These are phyloP conservation scores for Apocrypta bakeri DNA, from an alignment of 1,140 invertebrate genomes.

Conservation along the genomic window DNA sequence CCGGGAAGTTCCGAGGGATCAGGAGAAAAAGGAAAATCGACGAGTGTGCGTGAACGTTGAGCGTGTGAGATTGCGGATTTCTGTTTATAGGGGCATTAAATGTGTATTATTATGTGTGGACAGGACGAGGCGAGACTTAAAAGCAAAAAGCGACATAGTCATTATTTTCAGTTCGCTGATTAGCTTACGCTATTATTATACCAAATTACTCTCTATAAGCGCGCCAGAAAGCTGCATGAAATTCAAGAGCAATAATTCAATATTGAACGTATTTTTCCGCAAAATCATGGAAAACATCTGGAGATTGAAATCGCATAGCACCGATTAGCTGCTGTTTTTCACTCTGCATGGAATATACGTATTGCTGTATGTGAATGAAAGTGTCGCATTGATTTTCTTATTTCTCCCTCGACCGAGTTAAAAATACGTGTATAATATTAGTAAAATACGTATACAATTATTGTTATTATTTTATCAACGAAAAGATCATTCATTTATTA, in stretches of 20 bases:
- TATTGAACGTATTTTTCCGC: constrained; percentile 24
- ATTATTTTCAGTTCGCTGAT: constrained; percentile 52
- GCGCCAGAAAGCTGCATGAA: constrained; percentile 45
- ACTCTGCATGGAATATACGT: not conserved
- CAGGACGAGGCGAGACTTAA: constrained; percentile 49
- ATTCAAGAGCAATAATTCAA: too few relatives aligned
- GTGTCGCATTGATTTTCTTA: constrained; percentile 44
- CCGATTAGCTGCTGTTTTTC: constrained; percentile 28
- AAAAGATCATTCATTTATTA: constrained; percentile 38
- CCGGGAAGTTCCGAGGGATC: constrained; percentile 24
- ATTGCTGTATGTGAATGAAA: not conserved
- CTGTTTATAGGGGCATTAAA: constrained; percentile 38
- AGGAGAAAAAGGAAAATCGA: constrained; percentile 44
- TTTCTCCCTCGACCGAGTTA: constrained; percentile 44
- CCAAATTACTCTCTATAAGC: constrained; percentile 43
- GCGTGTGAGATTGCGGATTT: constrained; percentile 28
- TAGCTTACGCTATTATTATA: constrained; percentile 51
- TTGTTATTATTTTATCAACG: constrained; percentile 41
- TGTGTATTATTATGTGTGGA: not conserved
- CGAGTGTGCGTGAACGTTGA: constrained; percentile 30
- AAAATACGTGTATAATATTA: constrained; percentile 42
- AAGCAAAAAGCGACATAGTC: constrained; percentile 53
- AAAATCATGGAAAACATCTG: constrained; percentile 47
- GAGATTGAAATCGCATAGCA: constrained; percentile 38
- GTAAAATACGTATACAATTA: constrained; percentile 42